Base-by-base conservation (phyloP, 2,888 invertebrate genomes). In the Leucania comma region DNA sequence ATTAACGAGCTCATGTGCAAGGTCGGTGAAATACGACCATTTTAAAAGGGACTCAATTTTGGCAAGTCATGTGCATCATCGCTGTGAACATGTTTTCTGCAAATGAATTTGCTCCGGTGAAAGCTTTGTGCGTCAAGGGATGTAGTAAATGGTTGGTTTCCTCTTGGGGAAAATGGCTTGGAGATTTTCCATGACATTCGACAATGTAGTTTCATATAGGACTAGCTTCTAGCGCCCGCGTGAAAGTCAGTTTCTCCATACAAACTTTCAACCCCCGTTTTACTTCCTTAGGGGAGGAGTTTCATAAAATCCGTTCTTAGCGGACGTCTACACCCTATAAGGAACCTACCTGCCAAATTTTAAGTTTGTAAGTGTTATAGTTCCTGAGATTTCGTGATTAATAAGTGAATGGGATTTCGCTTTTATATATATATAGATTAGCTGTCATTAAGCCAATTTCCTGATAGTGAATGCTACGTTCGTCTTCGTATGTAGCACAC, bases 1-100 rank as follows among this genome's bases (percentile, higher is more conserved):
- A 87, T 88, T 87, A 88, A 84, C 82, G 86, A 82, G 82, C 69
- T 72, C 77, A 79, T 67, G 61, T 76, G 68, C 89, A 89, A 90
- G 88, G 89, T 86, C 85, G 72, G 22, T 78, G 74, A 81, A 78
- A 84, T 79, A 79, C 78, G 81, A 78, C 76, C 78, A 78, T 75
- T 72, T 80, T 66, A 74, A 81, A 84, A 80, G 85, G 80, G 65
- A 81, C 57, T 69, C 38, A 20, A 48, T 80, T 86, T 82, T 85
- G 85, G 87, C 88, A 86, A 81, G 64, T 78, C 76, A 67, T 57
- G 10, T 42, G 66, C 76, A 76, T 81, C 75, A 73, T 22, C 58
- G 63, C 62, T 58, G 71, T 70, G 67, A 58, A 75, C 72, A 63
- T 75, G 69, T 80, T 75, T 72, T 73, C 68, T 58, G 48, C 61